Percentiles rank a stretch among this genome's conserved stretches.
Conservation (phyloP, 2,888 invertebrate species). For the Noctua comes region DNA sequence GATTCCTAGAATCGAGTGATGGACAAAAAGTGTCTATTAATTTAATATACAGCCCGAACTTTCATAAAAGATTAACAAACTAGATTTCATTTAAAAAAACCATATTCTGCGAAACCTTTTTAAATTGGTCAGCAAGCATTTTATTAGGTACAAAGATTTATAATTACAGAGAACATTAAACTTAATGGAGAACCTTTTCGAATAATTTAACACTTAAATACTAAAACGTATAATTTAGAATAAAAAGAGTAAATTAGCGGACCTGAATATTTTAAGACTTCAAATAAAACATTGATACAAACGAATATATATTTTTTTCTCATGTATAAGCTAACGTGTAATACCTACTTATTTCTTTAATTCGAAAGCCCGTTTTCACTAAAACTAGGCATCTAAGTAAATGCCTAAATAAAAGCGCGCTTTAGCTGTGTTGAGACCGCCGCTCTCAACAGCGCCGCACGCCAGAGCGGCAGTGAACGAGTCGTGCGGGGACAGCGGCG, state of each 20-base stretch:
- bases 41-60: neutral
- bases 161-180: constrained; percentile 27
- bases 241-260: constrained; percentile 21
- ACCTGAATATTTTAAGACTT: constrained; percentile 32
- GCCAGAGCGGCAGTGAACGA: no score
- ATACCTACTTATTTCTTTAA: neutral
- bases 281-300: constrained; percentile 15
- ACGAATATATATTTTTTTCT: neutral
- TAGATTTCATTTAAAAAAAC: neutral
- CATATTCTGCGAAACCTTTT: neutral
- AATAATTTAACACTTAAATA: constrained; percentile 45
- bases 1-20: neutral
- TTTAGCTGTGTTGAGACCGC: no score
- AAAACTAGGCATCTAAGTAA: no score
- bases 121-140: constrained; percentile 13
- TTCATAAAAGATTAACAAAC: neutral
- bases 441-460: no score
- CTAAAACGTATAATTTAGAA: neutral
- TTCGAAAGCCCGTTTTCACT: neutral
- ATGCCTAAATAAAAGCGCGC: no score
- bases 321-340: neutral
- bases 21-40: neutral
- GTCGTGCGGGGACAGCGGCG: no score
- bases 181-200: constrained; percentile 20
- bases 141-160: constrained; percentile 33